A percentile compares a stretch with the other conserved stretches of the same genome.
Conservation (phyloP, 1,140 invertebrate genomes). For the Brachionus manjavacas region DNA sequence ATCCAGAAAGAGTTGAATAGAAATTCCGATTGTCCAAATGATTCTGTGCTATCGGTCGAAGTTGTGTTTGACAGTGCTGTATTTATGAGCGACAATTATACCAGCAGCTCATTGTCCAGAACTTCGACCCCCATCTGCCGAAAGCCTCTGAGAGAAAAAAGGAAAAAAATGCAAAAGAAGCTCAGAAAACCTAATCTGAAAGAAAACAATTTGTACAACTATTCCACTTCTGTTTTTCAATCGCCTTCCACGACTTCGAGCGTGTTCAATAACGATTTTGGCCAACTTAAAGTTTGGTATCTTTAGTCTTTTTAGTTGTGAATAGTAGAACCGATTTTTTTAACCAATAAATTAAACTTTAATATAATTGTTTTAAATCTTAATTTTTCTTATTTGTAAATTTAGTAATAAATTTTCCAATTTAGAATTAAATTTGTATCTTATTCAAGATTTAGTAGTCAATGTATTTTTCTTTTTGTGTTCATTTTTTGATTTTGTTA, state of each 20-base stretch:
- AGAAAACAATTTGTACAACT: constrained; percentile 12
- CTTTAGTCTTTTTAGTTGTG: neutral
- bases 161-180: neutral
- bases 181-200: neutral
- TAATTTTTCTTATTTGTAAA: neutral
- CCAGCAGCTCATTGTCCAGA: neutral
- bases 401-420: neutral
- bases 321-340: neutral
- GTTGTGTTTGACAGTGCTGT: neutral
- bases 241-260: neutral
- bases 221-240: neutral
- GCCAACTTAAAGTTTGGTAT: constrained; percentile 16
- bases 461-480: too few species aligned
- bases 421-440: neutral
- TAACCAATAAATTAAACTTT: neutral
- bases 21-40: neutral
- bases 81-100: neutral
- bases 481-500: too few species aligned
- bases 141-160: neutral
- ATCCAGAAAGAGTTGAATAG: neutral
- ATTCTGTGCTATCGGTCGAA: neutral
- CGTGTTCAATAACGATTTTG: neutral
- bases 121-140: neutral
- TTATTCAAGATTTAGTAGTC: too few species aligned
- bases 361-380: neutral